A percentile compares a stretch with the other conserved stretches of the same genome.
Evolutionary conservation across 2,797 vertebrate genomes (phyloP).

Genomic region (Tauraco hartlaubi): DNA sequence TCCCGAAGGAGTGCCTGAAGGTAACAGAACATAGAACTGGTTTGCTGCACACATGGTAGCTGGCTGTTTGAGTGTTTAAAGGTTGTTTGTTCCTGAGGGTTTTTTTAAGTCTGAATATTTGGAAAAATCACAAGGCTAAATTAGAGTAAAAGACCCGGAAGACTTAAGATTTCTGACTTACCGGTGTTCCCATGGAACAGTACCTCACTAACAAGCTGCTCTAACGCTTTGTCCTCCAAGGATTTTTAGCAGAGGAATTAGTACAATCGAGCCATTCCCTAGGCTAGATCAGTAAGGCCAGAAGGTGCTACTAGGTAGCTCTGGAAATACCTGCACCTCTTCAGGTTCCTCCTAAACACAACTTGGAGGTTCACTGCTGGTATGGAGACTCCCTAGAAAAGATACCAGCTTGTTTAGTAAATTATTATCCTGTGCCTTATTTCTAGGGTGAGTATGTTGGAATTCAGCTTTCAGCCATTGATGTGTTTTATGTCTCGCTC

Average conservation of each 20-base stretch:
- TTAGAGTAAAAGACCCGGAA: neutral
- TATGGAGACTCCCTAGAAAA: neutral
- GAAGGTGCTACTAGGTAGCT: neutral
- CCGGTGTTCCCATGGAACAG: neutral
- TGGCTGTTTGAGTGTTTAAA: neutral
- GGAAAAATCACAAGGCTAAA: neutral
- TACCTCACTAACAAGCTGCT: neutral
- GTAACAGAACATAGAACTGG: constrained; percentile 7
- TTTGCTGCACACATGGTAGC: neutral
- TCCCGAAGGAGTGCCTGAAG: constrained; percentile 70
- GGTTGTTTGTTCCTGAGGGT: neutral
- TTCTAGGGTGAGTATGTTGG: neutral
- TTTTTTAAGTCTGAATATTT: neutral
- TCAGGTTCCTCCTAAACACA: neutral
- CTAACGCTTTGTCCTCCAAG: rapidly evolving
- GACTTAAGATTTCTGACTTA: neutral
- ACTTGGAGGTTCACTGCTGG: neutral
- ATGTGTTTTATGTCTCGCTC: neutral
- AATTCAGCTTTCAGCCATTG: neutral
- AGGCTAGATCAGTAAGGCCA: neutral
- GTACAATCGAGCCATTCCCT: neutral
- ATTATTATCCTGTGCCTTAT: neutral
- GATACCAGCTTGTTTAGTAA: neutral
- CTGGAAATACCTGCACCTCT: neutral
- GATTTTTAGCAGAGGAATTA: neutral